A percentile compares a stretch with the other conserved stretches of the same genome.
phyloP scores from a whole-genome alignment of 2,888 invertebrate genomes.

The Netelia virgata region DNA sequence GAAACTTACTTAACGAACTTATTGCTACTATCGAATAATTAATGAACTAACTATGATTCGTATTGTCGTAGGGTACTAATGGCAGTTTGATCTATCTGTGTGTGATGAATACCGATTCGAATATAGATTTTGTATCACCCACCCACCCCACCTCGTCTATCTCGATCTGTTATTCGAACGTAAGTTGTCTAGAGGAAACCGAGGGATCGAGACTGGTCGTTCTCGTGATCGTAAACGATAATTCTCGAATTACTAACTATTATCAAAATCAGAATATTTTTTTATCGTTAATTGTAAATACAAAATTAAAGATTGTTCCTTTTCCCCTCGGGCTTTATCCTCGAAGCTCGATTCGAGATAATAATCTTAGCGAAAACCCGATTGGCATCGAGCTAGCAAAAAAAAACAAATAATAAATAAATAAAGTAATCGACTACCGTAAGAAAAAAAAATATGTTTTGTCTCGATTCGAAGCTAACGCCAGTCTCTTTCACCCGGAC shows the following conservation, averaged over 20 bases:
- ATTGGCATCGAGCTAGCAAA: not conserved
- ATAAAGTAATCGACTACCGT: not conserved
- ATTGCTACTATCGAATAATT: constrained; percentile 56
- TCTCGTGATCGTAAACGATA: not conserved
- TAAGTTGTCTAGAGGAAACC: constrained; percentile 8
- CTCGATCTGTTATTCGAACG: constrained; percentile 56
- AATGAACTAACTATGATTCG: constrained; percentile 67
- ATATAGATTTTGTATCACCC: constrained; percentile 81
- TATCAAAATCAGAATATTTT: constrained; percentile 1
- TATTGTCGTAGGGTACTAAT: constrained; percentile 75
- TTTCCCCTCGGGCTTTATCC: not conserved
- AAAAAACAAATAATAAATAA: no score
- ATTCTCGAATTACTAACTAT: not conserved
- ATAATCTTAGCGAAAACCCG: not conserved
- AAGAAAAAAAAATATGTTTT: not conserved
- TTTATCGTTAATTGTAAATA: constrained; percentile 4
- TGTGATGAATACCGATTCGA: constrained; percentile 79
- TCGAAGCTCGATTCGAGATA: not conserved
- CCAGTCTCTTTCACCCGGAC: constrained; percentile 32
- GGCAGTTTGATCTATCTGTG: constrained; percentile 80
- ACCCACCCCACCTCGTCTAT: constrained; percentile 60
- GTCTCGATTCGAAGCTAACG: not conserved
- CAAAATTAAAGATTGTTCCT: not conserved
- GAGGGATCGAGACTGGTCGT: constrained; percentile 39
- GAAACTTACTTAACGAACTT: constrained; percentile 51